A percentile compares a stretch with the other conserved stretches of the same genome.
Conservation (phyloP, 2,888 invertebrate genomes). For the Agrochola macilenta region DNA sequence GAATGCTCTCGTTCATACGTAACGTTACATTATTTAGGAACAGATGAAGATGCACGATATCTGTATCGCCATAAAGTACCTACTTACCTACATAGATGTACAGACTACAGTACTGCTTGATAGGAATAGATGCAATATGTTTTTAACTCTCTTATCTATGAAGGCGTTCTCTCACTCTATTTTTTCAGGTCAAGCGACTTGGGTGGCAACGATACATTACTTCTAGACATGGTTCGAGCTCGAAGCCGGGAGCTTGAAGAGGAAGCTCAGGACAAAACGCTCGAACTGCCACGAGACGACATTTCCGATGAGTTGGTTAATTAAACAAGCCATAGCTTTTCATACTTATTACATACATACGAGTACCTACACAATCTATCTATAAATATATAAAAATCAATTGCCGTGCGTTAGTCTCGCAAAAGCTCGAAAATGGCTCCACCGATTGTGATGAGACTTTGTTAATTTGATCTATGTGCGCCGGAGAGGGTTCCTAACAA, state of each 20-base stretch:
- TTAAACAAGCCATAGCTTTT: constrained; percentile 18
- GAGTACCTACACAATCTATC: neutral
- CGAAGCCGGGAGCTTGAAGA: constrained; percentile 76
- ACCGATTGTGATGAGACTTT: too few species aligned
- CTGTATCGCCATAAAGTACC: neutral
- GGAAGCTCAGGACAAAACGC: constrained; percentile 77
- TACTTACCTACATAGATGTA: neutral
- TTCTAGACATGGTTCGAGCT: constrained; percentile 84
- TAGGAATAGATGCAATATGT: neutral
- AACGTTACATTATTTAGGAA: neutral
- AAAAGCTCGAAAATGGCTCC: too few species aligned
- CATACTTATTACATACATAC: neutral
- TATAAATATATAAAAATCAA: too few species aligned
- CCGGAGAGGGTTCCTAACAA: too few species aligned
- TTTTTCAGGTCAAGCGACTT: constrained; percentile 66
- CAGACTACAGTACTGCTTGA: neutral
- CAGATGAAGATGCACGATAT: neutral
- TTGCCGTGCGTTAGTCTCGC: too few species aligned
- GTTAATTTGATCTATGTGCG: too few species aligned
- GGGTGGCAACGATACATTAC: constrained; percentile 78
- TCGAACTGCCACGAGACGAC: constrained; percentile 77
- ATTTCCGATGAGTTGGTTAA: constrained; percentile 76
- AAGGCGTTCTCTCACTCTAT: neutral
- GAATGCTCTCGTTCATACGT: neutral
- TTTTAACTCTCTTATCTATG: neutral